Conservation (phyloP, 2,113 vertebrate genomes). For the Felis chaus region DNA sequence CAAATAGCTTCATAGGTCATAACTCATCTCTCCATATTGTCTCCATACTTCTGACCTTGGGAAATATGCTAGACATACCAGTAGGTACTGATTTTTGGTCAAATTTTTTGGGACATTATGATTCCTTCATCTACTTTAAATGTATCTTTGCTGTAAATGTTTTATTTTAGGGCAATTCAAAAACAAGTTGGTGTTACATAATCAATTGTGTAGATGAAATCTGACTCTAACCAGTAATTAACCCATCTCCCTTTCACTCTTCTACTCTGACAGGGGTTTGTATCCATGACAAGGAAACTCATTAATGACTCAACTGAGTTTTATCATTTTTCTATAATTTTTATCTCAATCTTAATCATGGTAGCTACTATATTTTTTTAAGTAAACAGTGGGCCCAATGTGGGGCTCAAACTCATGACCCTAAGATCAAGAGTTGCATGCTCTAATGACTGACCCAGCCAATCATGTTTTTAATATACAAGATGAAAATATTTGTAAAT, state of each 20-base stretch:
- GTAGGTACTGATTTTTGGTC: background rate
- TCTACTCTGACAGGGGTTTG: background rate
- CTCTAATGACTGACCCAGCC: background rate
- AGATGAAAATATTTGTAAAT: background rate
- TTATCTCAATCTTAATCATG: background rate
- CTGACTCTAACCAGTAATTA: background rate
- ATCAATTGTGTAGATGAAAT: background rate
- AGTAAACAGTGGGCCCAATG: background rate
- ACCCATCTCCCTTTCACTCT: background rate
- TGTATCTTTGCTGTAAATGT: background rate
- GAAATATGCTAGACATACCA: background rate
- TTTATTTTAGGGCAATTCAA: background rate
- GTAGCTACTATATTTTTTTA: background rate
- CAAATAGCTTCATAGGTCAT: background rate
- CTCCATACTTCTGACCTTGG: background rate
- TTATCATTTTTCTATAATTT: background rate
- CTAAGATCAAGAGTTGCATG: background rate
- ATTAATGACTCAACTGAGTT: background rate
- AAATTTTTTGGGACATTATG: background rate
- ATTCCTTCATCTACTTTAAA: background rate
- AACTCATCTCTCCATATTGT: background rate
- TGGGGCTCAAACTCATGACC: background rate
- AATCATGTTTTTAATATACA: background rate
- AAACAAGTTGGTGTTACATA: background rate
- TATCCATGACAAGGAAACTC: background rate